A percentile compares a stretch with the other conserved stretches of the same genome.
phyloP scores from a whole-genome alignment of 2,888 invertebrate species.

The Girardia tigrina region DNA sequence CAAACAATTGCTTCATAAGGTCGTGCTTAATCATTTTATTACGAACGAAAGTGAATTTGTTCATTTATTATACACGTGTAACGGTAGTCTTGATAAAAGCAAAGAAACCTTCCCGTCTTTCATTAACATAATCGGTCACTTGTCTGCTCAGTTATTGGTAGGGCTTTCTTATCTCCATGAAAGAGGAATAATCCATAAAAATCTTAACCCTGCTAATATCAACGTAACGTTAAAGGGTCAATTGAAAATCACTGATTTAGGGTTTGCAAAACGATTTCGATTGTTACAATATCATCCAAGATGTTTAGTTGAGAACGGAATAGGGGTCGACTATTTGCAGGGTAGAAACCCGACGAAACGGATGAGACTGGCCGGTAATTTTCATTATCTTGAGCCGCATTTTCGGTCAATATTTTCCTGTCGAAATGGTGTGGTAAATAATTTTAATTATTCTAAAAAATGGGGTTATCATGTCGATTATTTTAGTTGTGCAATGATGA shows the following conservation, averaged over 20 bases:
- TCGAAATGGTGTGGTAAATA: not conserved
- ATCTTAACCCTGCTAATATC: not conserved
- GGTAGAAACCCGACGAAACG: not conserved
- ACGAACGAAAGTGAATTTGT: not conserved
- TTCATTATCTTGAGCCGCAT: not conserved
- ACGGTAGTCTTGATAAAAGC: not conserved
- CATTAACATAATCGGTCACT: not conserved
- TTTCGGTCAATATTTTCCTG: not conserved
- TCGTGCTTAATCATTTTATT: not conserved
- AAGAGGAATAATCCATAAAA: not conserved
- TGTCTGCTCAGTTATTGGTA: not conserved
- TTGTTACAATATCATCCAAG: not conserved
- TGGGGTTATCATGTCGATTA: not conserved
- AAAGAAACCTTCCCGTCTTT: constrained; percentile 10
- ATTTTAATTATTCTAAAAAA: not conserved
- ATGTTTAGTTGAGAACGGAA: not conserved
- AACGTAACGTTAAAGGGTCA: not conserved
- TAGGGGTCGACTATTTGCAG: not conserved
- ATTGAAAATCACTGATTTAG: constrained; percentile 12
- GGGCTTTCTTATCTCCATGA: not conserved
- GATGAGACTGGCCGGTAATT: not conserved
- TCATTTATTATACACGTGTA: not conserved
- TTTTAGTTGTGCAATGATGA: not conserved
- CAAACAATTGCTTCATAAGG: not conserved
- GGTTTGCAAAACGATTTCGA: not conserved